Evolutionary conservation across 1,140 invertebrate genomes (phyloP).

Genomic region (Drosophila guanche): DNA sequence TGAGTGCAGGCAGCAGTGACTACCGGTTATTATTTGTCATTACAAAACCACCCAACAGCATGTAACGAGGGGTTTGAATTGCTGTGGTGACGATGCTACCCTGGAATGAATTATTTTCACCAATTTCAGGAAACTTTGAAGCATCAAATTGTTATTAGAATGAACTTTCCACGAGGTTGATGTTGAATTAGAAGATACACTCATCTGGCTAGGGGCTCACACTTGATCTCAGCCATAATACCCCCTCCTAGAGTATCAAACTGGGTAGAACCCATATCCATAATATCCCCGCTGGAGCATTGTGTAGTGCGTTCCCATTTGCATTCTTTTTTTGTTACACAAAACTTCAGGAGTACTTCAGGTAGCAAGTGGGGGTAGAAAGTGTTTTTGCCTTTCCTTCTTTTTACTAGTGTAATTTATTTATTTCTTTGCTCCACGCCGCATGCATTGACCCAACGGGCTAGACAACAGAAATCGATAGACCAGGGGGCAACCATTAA

Average conservation of each 20-base stretch:
- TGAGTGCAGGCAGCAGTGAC: constrained; percentile 5
- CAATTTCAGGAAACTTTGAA: too few species aligned
- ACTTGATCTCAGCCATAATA: too few species aligned
- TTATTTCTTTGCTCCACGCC: constrained; percentile 33
- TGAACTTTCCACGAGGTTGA: too few species aligned
- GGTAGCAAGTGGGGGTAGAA: constrained; percentile 60
- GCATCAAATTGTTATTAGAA: too few species aligned
- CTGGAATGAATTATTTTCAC: not conserved
- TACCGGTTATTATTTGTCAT: constrained; percentile 78
- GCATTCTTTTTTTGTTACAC: constrained; percentile 59
- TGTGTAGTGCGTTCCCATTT: constrained; percentile 8
- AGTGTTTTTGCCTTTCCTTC: constrained; percentile 50
- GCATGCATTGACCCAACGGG: constrained; percentile 64
- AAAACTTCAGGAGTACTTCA: constrained; percentile 31
- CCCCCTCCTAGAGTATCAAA: too few species aligned
- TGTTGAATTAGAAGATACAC: too few species aligned
- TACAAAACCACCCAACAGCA: constrained; percentile 58
- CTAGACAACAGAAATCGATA: constrained; percentile 75
- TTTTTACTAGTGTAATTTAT: constrained; percentile 5
- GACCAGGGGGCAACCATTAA: constrained; percentile 30
- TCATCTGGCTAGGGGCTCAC: too few species aligned
- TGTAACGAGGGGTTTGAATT: constrained; percentile 1
- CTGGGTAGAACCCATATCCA: too few species aligned
- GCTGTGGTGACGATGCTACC: constrained; percentile 15
- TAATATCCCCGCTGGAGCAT: too few species aligned